phyloP scores from a whole-genome alignment of 1,140 invertebrate genomes.

The Agraylea sexmaculata region DNA sequence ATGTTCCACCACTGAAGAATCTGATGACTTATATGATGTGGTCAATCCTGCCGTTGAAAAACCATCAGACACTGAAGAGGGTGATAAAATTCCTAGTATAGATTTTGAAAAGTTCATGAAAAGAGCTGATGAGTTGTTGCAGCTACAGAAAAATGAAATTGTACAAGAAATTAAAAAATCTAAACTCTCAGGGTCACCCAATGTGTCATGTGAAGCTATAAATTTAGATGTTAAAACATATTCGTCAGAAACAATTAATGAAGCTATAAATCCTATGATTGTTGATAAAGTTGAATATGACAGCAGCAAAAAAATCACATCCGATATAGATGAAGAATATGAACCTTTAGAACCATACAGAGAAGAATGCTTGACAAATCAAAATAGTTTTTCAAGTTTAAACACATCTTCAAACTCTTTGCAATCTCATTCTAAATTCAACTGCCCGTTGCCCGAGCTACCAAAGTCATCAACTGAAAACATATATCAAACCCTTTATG shows the following conservation, averaged over 20 bases:
- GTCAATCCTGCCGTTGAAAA: conserved; percentile 5
- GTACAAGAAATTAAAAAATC: conserved; percentile 18
- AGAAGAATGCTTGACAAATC: conserved; percentile 25
- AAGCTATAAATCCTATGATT: conserved; percentile 35
- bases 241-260: conserved; percentile 35
- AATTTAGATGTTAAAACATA: conserved; percentile 24
- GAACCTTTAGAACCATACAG: conserved; percentile 32
- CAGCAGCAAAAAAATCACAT: conserved; percentile 24
- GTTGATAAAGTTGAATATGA: conserved; percentile 29
- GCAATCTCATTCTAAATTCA: conserved; percentile 33
- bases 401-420: too few species aligned
- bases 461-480: conserved; percentile 29
- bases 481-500: conserved; percentile 33
- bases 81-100: neutral
- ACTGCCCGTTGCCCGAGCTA: conserved; percentile 39
- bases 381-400: conserved; percentile 27
- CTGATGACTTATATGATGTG: conserved; percentile 13
- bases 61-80: too few species aligned
- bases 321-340: conserved; percentile 33
- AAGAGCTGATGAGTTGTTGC: conserved; percentile 18
- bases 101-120: conserved; percentile 14
- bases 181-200: too few species aligned
- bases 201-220: conserved; percentile 11
- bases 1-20: conserved; percentile 5
- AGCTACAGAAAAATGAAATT: conserved; percentile 17